Evolutionary conservation across 2,888 invertebrate species (phyloP).

Genomic region (Epirrita christyi): DNA sequence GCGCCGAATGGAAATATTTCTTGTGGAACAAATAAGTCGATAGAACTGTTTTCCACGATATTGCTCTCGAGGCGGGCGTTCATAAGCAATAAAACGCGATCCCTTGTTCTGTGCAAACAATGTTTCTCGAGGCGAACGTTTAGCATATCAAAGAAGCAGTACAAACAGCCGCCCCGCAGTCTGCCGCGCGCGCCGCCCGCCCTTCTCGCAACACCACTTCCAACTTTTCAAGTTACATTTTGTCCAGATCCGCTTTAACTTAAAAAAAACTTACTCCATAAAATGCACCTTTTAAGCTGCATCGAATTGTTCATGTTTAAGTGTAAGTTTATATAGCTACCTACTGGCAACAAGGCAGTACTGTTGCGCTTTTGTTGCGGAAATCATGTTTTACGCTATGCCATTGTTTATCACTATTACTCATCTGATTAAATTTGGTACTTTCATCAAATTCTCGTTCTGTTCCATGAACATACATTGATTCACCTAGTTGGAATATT

Average conservation of each 20-base stretch:
- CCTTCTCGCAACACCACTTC: constrained; percentile 32
- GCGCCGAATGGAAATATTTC: constrained; percentile 38
- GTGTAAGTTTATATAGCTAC: no score
- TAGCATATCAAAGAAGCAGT: constrained; percentile 64
- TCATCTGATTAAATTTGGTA: no score
- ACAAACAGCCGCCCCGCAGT: constrained; percentile 41
- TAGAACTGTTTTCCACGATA: constrained; percentile 57
- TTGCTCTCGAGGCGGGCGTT: constrained; percentile 52
- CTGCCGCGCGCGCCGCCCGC: constrained; percentile 25
- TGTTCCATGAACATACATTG: no score
- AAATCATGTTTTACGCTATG: no score
- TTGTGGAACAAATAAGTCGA: constrained; percentile 42
- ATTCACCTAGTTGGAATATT: no score
- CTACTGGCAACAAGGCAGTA: no score
- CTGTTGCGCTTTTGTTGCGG: no score
- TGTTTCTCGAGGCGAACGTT: constrained; percentile 58
- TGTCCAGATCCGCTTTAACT: constrained; percentile 23
- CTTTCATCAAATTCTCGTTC: no score
- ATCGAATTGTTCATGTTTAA: neutral
- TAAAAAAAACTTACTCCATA: constrained; percentile 16
- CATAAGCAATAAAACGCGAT: constrained; percentile 63
- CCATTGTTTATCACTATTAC: no score
- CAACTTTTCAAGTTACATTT: constrained; percentile 35
- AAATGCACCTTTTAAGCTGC: constrained; percentile 7
- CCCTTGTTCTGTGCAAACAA: constrained; percentile 56